A percentile compares a stretch with the other conserved stretches of the same genome.
Evolutionary conservation across 2,113 vertebrate species (phyloP).

Genomic region (Gallinago undulata): DNA sequence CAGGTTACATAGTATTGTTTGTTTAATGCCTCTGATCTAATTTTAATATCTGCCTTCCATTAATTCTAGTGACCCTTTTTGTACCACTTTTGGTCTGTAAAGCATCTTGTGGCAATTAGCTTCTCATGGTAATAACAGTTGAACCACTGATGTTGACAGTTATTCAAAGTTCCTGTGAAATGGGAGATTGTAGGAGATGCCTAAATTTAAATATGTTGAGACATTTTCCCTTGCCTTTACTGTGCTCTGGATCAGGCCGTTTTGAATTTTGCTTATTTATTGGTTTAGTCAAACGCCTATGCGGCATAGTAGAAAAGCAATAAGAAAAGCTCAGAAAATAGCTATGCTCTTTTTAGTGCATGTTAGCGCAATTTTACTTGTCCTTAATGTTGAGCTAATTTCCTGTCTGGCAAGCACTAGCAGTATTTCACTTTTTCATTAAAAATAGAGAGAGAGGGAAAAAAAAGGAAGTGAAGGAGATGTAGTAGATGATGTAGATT

Average conservation of each 20-base stretch:
- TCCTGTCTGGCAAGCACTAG: conserved; percentile 11
- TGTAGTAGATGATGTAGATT: not conserved
- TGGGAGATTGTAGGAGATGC: not conserved
- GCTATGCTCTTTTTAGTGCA: conserved; percentile 2
- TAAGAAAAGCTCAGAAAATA: conserved; percentile 49
- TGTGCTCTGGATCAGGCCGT: not conserved
- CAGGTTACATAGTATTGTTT: not conserved
- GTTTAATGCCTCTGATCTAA: not conserved
- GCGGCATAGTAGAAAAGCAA: conserved; percentile 11
- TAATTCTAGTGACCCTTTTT: not conserved
- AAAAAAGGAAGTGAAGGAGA: not conserved
- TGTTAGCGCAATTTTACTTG: conserved; percentile 16
- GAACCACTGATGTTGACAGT: not conserved
- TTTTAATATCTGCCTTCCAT: not conserved
- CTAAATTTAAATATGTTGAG: not conserved
- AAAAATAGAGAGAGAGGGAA: not conserved
- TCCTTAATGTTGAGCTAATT: conserved; percentile 61
- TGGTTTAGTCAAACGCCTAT: not conserved
- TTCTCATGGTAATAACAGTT: not conserved
- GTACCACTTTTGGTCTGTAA: not conserved
- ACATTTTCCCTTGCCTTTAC: not conserved
- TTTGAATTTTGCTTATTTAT: conserved; percentile 21
- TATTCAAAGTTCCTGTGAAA: conserved; percentile 25
- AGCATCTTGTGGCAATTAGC: not conserved
- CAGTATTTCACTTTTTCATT: conserved; percentile 56